These are phyloP conservation scores for Tangara arthus DNA, from an alignment of 2,797 vertebrate species.

Conservation along the genomic window DNA sequence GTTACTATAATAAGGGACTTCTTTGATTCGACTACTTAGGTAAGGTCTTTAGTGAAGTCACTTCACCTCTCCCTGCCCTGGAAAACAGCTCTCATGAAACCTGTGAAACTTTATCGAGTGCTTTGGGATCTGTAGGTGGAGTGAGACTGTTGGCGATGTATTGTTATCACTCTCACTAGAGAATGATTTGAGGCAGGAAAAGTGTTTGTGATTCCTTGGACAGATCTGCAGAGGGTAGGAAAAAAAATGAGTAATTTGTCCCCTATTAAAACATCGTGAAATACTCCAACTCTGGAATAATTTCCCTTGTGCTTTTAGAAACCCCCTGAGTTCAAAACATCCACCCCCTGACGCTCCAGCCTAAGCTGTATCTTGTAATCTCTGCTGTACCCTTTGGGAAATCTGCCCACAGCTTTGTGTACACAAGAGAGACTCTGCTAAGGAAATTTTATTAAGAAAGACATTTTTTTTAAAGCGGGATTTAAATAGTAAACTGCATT, in stretches of 20 bases:
- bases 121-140: slow-evolving; percentile 38
- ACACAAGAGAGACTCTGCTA: slow-evolving; percentile 50
- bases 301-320: slow-evolving; percentile 55
- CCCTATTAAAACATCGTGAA: slow-evolving; percentile 22
- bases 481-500: neutral
- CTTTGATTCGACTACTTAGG: slow-evolving; percentile 34
- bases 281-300: neutral
- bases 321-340: slow-evolving; percentile 55
- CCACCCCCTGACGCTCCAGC: slow-evolving; percentile 46
- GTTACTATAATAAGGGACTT: slow-evolving; percentile 42
- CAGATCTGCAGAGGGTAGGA: slow-evolving; percentile 8
- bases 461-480: neutral
- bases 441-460: slow-evolving; percentile 59
- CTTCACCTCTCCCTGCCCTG: slow-evolving; percentile 37
- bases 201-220: slow-evolving; percentile 28
- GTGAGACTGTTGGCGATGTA: neutral
- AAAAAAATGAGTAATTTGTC: slow-evolving; percentile 19
- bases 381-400: slow-evolving; percentile 46
- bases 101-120: slow-evolving; percentile 33
- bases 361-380: slow-evolving; percentile 55
- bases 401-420: slow-evolving; percentile 57
- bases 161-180: neutral
- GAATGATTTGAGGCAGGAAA: slow-evolving; percentile 12
- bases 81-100: slow-evolving; percentile 15
- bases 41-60: slow-evolving; percentile 55